A percentile compares a stretch with the other conserved stretches of the same genome.
These are phyloP conservation scores for Protaetia brevitarsis DNA, from an alignment of 1,140 invertebrate genomes.

Conservation along the genomic window DNA sequence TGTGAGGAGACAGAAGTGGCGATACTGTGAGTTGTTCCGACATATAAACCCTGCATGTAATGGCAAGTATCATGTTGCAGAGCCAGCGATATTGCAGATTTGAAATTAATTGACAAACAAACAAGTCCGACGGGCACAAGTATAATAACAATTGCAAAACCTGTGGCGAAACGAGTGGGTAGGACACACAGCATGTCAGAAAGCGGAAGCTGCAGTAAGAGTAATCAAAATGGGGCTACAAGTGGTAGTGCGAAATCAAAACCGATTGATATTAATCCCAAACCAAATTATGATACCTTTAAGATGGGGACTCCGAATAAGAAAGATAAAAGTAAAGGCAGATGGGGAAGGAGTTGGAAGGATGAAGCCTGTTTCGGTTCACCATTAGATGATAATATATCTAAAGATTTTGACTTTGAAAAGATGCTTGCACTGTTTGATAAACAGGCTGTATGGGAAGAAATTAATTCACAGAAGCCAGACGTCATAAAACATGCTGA, in stretches of 20 bases:
- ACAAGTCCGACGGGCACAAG: conserved; percentile 47
- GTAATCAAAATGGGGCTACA: conserved; percentile 45
- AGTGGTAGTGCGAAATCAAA: conserved; percentile 39
- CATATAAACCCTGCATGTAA: background rate
- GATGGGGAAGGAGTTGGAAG: conserved; percentile 44
- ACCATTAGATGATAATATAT: conserved; percentile 52
- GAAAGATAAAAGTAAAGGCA: conserved; percentile 48
- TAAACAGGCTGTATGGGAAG: conserved; percentile 76
- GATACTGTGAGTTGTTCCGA: conserved; percentile 33
- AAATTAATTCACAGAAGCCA: conserved; percentile 68
- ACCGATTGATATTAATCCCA: conserved; percentile 43
- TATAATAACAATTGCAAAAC: conserved; percentile 56
- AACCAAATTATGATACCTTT: conserved; percentile 14
- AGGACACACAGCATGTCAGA: conserved; percentile 52
- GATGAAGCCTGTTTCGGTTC: conserved; percentile 56
- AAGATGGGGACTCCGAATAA: conserved; percentile 46
- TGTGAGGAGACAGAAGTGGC: conserved; percentile 40
- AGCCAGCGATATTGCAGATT: conserved; percentile 57
- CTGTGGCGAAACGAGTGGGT: conserved; percentile 54
- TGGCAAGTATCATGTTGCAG: conserved; percentile 48
- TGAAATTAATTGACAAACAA: conserved; percentile 60
- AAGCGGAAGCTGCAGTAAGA: conserved; percentile 46
- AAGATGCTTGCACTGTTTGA: conserved; percentile 89
- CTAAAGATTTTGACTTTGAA: conserved; percentile 89
- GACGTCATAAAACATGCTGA: conserved; percentile 56